Evolutionary conservation across 2,888 invertebrate species (phyloP).

Genomic region (Fragum whitleyi): DNA sequence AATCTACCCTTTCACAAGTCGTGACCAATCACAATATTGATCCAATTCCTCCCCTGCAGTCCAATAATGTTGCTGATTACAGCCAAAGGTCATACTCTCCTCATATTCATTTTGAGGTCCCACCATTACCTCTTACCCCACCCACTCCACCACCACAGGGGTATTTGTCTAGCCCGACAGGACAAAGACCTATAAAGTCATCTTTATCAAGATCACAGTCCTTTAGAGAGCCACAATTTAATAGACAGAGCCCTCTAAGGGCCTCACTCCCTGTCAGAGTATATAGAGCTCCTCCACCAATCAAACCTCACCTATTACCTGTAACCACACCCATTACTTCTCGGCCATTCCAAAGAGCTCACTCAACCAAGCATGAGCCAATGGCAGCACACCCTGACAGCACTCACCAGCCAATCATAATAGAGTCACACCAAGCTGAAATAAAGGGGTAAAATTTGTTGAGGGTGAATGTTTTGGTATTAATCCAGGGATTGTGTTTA

Average conservation of each 20-base stretch:
- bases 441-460: conserved; percentile 51
- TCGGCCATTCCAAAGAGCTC: conserved; percentile 17
- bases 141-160: conserved; percentile 4
- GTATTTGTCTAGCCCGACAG: not conserved
- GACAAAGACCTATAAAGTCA: not conserved
- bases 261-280: conserved; percentile 49
- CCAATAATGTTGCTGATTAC: not conserved
- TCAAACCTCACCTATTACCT: conserved; percentile 57
- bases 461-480: conserved; percentile 9
- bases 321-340: conserved; percentile 17
- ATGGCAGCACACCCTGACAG: conserved; percentile 48
- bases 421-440: conserved; percentile 34
- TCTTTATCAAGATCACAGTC: conserved; percentile 10
- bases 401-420: conserved; percentile 55
- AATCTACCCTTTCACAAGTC: not conserved
- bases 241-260: conserved; percentile 19
- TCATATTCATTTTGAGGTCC: conserved; percentile 6
- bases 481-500: conserved; percentile 4
- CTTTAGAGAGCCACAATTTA: conserved; percentile 9
- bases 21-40: not conserved
- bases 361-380: conserved; percentile 35
- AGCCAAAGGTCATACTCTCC: conserved; percentile 3
- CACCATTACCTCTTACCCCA: conserved; percentile 22
- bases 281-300: conserved; percentile 53
- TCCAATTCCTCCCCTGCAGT: not conserved